Evolutionary conservation across 2,797 vertebrate genomes (phyloP).

Genomic region (Astyanax mexicanus): DNA sequence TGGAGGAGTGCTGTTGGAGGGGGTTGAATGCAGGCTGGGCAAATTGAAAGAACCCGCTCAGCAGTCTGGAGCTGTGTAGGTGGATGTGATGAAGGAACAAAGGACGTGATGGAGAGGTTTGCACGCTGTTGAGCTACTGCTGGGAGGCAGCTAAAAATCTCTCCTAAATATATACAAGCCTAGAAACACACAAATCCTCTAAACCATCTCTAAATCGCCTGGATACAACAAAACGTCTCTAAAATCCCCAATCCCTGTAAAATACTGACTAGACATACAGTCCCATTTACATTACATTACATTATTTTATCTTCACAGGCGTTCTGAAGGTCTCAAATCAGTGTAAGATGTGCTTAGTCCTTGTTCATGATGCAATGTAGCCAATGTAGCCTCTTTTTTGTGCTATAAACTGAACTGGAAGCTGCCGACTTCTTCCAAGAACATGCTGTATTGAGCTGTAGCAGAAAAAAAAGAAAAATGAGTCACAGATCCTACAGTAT

Average conservation of each 20-base stretch:
- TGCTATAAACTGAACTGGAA: conserved; percentile 3
- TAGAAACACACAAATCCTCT: conserved; percentile 36
- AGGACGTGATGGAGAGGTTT: conserved; percentile 73
- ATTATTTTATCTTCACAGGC: conserved; percentile 27
- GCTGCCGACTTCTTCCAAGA: background rate
- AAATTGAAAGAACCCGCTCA: conserved; percentile 53
- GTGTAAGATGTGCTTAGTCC: conserved; percentile 23
- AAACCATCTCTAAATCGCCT: conserved; percentile 29
- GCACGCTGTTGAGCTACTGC: conserved; percentile 43
- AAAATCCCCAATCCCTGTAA: conserved; percentile 9
- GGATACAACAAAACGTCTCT: conserved; percentile 9
- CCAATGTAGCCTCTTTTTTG: no score
- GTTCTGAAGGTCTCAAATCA: conserved; percentile 28
- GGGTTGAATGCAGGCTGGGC: conserved; percentile 39
- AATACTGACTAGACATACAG: conserved; percentile 9
- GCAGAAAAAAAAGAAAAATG: conserved; percentile 11
- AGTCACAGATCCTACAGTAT: background rate
- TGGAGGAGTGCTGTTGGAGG: conserved; percentile 30
- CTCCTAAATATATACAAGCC: conserved; percentile 8
- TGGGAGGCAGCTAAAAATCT: conserved; percentile 31
- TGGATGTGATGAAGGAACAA: conserved; percentile 80
- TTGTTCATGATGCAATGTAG: conserved; percentile 31
- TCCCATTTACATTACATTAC: no score
- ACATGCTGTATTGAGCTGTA: conserved; percentile 5
- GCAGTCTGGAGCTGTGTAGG: conserved; percentile 71